These are phyloP conservation scores for Plectropomus leopardus DNA, from an alignment of 2,113 vertebrate genomes.

Conservation along the genomic window DNA sequence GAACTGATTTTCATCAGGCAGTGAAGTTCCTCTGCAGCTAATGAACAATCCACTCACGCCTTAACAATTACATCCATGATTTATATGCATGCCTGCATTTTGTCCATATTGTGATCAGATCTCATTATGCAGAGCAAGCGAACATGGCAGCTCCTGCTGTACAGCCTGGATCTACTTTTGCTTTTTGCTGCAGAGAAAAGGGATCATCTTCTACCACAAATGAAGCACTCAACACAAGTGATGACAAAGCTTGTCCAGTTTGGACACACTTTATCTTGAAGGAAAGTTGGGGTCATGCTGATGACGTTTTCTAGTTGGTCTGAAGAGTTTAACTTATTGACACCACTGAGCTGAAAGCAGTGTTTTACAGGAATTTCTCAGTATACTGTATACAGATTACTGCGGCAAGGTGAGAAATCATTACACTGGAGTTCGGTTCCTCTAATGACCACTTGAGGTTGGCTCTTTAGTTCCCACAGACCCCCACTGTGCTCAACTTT, in stretches of 20 bases:
- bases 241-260: background rate
- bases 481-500: too few species aligned
- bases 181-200: constrained; percentile 24
- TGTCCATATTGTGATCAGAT: constrained; percentile 73
- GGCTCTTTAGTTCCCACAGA: too few species aligned
- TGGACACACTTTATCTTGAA: background rate
- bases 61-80: constrained; percentile 50
- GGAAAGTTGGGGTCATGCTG: background rate
- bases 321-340: background rate
- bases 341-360: background rate
- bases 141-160: constrained; percentile 65
- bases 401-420: too few species aligned
- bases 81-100: constrained; percentile 69
- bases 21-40: constrained; percentile 23
- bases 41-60: constrained; percentile 54
- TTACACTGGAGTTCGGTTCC: too few species aligned
- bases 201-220: constrained; percentile 37
- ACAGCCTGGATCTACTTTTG: constrained; percentile 37
- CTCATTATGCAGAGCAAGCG: constrained; percentile 73
- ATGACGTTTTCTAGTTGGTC: background rate
- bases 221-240: constrained; percentile 33
- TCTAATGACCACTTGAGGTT: too few species aligned
- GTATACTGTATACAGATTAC: too few species aligned
- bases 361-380: background rate
- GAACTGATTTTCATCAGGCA: constrained; percentile 7